Percentiles rank a stretch among this genome's conserved stretches.
These are phyloP conservation scores for Promerops cafer DNA, from an alignment of 2,113 vertebrate species.

Conservation along the genomic window DNA sequence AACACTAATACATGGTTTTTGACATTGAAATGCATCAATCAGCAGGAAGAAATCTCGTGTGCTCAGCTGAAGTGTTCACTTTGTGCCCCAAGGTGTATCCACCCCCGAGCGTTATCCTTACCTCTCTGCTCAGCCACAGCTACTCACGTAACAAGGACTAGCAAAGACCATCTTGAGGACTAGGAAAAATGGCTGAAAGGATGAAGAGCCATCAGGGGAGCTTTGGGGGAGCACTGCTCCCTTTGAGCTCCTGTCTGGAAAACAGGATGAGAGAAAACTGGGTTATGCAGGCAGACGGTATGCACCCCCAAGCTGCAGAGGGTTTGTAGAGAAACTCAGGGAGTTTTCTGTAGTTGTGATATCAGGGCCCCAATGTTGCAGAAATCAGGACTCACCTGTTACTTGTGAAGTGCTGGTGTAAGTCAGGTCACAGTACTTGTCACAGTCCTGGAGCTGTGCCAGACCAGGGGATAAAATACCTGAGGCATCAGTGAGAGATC, in stretches of 20 bases:
- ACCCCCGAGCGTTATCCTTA: rapidly evolving
- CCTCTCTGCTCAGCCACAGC: neutral
- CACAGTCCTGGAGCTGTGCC: neutral
- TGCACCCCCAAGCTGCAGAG: neutral
- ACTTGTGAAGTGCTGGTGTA: neutral
- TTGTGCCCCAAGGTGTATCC: neutral
- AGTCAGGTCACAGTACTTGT: neutral
- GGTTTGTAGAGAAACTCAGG: neutral
- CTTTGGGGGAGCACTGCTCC: neutral
- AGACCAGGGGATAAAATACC: neutral
- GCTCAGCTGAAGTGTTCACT: neutral
- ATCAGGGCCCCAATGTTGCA: neutral
- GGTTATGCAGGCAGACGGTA: neutral
- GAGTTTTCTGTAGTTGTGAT: neutral
- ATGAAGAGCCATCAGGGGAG: neutral
- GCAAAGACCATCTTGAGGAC: neutral
- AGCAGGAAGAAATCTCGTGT: rapidly evolving
- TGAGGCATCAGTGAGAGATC: neutral
- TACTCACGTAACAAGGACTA: neutral
- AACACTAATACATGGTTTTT: neutral
- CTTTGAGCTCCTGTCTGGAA: neutral
- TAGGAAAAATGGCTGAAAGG: neutral
- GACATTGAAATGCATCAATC: neutral
- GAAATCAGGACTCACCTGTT: neutral
- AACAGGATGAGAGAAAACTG: neutral